Base-by-base conservation (phyloP, 2,888 invertebrate genomes). In the Sycophila texana region DNA sequence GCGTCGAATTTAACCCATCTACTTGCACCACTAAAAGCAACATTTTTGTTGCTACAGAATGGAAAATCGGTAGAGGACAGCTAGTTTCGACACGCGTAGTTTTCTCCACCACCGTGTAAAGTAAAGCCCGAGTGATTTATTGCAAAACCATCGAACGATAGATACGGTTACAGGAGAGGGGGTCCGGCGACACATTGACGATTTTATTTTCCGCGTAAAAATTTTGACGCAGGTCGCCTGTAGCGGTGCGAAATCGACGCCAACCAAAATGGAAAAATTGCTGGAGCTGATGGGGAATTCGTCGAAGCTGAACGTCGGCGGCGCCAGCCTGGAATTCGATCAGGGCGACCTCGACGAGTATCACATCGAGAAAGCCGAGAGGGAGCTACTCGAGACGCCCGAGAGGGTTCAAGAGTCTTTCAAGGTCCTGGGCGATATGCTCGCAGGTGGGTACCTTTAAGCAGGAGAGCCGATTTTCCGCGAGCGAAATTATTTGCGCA, bases 361-460 rank as follows among this genome's bases (percentile, higher is more conserved):
- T 84, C 92, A 92, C 20, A 85, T 91, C 68, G 93, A 95, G 86
- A 94, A 93, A 84, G 95, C 96, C 0, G 91, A 91, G 84, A 91
- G 89, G 18, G 96, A 96, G 86, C 90, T 96, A 18, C 91, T 95
- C 79, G 96, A 96, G 89, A 93, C 93, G 0, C 94, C 94, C 0
- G 95, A 95, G 87, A 90, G 92, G 22, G 92, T 93, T 5, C 92
- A 92, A 79, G 89, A 92, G 80, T 94, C 93, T 20, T 88, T 95
- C 26, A 89, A 89, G 61, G 93, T 94, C 83, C 88, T 94, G 3
- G 90, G 90, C 80, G 90, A 91, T 84, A 85, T 94, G 53, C 89
- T 96, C 49, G 76, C 79, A 83, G 85, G 86, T 86, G 73, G 68
- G 66, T 30, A 61, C 61, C 12, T 14, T 16, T 1, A 7, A 55